Conservation (phyloP, 2,797 vertebrate species). For the Neosilurus hyrtlii region DNA sequence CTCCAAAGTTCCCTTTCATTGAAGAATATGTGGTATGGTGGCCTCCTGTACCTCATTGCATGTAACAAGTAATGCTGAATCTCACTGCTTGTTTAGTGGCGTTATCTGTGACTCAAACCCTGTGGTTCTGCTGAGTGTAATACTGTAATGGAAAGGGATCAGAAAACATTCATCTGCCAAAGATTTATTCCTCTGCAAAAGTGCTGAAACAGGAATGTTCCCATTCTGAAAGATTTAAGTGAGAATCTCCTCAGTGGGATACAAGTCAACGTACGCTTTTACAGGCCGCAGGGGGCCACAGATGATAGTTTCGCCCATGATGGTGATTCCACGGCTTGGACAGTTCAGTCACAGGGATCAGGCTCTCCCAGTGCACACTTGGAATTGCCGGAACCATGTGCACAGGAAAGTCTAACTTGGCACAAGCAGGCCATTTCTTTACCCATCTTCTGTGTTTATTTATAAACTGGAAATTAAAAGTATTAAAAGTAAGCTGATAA, state of each 20-base stretch:
- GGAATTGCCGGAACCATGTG: background rate
- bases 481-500: background rate
- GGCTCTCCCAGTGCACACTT: background rate
- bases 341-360: conserved; percentile 64
- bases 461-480: background rate
- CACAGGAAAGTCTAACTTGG: background rate
- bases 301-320: conserved; percentile 72
- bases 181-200: conserved; percentile 75
- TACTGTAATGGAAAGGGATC: conserved; percentile 70
- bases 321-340: conserved; percentile 74
- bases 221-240: conserved; percentile 78
- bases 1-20: too few species aligned
- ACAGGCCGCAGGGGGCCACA: conserved; percentile 62
- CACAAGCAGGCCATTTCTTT: background rate
- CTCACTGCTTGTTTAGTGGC: conserved; percentile 22
- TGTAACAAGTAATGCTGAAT: background rate
- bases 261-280: conserved; percentile 62
- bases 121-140: conserved; percentile 47
- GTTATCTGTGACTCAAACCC: conserved; percentile 47
- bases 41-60: background rate
- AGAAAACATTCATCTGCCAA: conserved; percentile 76
- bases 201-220: conserved; percentile 73
- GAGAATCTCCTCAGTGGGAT: conserved; percentile 74
- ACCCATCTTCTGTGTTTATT: background rate
- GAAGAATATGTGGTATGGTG: too few species aligned